These are phyloP conservation scores for Actinostola sp. DNA, from an alignment of 92 coral and sea anemone genomes.

Conservation along the genomic window DNA sequence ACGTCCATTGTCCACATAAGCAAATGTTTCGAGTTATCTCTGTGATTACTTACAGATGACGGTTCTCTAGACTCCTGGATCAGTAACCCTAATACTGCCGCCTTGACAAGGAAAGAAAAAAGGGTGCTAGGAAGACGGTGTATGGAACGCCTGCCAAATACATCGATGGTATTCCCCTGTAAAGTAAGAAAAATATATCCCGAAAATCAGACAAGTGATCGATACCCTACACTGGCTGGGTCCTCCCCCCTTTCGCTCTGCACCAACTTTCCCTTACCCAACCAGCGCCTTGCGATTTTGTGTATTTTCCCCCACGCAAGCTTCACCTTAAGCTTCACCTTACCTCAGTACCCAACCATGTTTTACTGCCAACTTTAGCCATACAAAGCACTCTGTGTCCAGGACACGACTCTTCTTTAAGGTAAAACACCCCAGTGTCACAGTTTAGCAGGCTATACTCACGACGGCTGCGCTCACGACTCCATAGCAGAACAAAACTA, in stretches of 20 bases:
- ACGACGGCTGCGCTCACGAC: constrained; percentile 83
- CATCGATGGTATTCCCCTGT: constrained; percentile 90
- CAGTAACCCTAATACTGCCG: constrained; percentile 85
- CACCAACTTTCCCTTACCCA: too few relatives aligned
- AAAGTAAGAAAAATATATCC: too few relatives aligned
- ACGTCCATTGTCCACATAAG: too few relatives aligned
- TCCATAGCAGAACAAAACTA: constrained; percentile 84
- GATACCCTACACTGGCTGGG: too few relatives aligned
- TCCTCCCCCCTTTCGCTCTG: too few relatives aligned
- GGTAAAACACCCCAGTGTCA: constrained; percentile 79
- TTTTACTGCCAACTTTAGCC: constrained; percentile 86
- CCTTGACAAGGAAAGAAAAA: constrained; percentile 77
- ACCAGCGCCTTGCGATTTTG: too few relatives aligned
- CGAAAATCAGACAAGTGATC: too few relatives aligned
- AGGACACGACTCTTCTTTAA: constrained; percentile 70
- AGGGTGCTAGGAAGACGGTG: constrained; percentile 69
- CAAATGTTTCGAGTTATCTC: too few relatives aligned
- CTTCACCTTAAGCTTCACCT: background rate
- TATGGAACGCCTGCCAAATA: constrained; percentile 87
- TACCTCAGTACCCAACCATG: constrained; percentile 99
- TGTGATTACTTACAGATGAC: too few relatives aligned
- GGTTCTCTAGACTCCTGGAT: constrained; percentile 46
- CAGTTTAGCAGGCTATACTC: constrained; percentile 86
- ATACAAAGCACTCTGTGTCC: constrained; percentile 92
- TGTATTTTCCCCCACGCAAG: too few relatives aligned